Evolutionary conservation across 2,888 invertebrate genomes (phyloP), one percentile per base, ranked within the genome.

Genomic region (Erannis defoliaria): DNA sequence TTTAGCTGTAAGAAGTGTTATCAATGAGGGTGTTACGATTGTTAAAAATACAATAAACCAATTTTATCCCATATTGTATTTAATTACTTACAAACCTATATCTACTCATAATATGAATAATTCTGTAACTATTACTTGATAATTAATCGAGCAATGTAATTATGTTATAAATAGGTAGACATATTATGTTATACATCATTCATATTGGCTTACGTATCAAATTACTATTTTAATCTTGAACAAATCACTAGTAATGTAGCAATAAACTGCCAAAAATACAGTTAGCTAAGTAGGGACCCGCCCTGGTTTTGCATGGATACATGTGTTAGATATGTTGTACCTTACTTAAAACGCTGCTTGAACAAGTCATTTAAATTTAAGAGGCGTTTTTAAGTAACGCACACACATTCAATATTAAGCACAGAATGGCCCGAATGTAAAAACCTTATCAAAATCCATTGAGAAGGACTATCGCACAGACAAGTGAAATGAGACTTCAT

Each of bases 21-120:
- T 48, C 4, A 2, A 40, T 26, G 29, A 40, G 38, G 38, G 35
- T 12, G 19, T 14, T 45, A 42, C 42, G 0, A 43, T 55, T 49
- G 33, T 43, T 55, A 45, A 50, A 53, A 64, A 67, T 71, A 67
- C 57, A 68, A 56, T 62, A 62, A 62, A 62, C 35, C 46, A 53
- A 62, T 53, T 38, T 64, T 54, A 67, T 62, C 66, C 60, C 60
- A 61, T 50, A 6, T 26, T 8, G 10, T 38, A 50, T 58, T 64
- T 64, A 61, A 51, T 46, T 56, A 3, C 18, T 19, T 18, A 35
- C 14, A 26, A 6, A 45, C 26, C 9, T 26, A 14, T 23, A 26
- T 5, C 26, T 43, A 43, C 23, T 21, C 40, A 19, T 19, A 19
- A 19, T 40, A 2, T 5, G 14, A 12, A 33, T 37, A 14, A 8